Evolutionary conservation across 2,113 vertebrate genomes (phyloP).

Genomic region (Pycnonotus jocosus): DNA sequence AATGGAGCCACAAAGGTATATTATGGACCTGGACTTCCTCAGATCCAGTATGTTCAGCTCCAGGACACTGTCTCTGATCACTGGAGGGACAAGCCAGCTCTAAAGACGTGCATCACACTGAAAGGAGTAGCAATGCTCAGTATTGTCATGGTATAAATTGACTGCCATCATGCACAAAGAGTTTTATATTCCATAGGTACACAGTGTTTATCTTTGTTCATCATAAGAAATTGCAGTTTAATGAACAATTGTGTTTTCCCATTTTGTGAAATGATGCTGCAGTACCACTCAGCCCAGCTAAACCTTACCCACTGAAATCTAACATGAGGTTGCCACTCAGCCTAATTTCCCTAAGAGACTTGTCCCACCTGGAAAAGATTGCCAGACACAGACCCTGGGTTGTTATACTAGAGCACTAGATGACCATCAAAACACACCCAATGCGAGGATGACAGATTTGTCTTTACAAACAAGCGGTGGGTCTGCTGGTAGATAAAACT

Average conservation of each 20-base stretch:
- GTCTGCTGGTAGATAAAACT: too few relatives aligned
- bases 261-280: not conserved
- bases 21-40: not conserved
- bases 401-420: not conserved
- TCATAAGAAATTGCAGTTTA: not conserved
- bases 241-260: not conserved
- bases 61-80: not conserved
- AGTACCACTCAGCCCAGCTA: not conserved
- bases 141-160: not conserved
- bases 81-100: not conserved
- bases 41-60: not conserved
- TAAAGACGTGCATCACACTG: not conserved
- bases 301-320: not conserved
- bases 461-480: too few relatives aligned
- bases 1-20: not conserved
- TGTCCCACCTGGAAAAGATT: not conserved
- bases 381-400: not conserved
- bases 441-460: too few relatives aligned
- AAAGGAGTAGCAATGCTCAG: not conserved
- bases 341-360: not conserved
- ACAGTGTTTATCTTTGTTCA: not conserved
- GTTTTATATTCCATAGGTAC: not conserved
- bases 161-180: not conserved
- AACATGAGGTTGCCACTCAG: not conserved
- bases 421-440: not conserved